Evolutionary conservation across 2,797 vertebrate genomes (phyloP), one percentile per base, ranked within the genome.

Genomic region (Alcedo atthis): DNA sequence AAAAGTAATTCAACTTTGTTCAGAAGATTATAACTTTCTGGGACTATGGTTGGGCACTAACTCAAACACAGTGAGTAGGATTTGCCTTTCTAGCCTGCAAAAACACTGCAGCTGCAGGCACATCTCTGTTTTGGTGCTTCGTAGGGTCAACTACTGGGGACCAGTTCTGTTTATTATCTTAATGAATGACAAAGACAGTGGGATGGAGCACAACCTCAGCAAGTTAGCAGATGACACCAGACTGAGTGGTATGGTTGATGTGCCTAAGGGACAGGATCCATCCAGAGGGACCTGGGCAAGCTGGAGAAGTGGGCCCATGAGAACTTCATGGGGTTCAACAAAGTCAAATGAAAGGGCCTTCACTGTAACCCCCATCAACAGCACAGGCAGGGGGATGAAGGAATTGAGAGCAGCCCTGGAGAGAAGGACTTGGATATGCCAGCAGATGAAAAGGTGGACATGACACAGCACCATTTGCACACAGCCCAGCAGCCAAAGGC

Each of bases 1-100:
- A 28, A 42, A 87, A 55, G 28, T 6, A 28, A 67, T 58, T 32
- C 61, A 48, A 0, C 43, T 76, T 84, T 45, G 12, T 53, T 81
- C 28, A 49, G 64, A 21, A 70, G 59, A 26, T 6, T 15, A 4
- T 18, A 75, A 71, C 48, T 40, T 80, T 15, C 13, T 0, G 1
- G 18, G 63, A 19, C 0, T 2, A 4, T 1, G 1, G 40, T 1
- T 2, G 7, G 55, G 45, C 67, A 57, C 15, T 10, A 12, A 37
- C 26, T 75, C 54, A 22, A 74, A 46, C 3, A 13, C 5, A 0
- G 10, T 9, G 70, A 61, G n/a, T 0, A 35, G 30, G 24, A 68
- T 18, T 49, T 48, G 74, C 14, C 33, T n/a, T 66, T 69, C 5
- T 45, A 58, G 35, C 26, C 74, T 62, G 2, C 6, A 42, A 59